Conservation (phyloP, 2,113 vertebrate species). For the Actenoides lindsayi region DNA sequence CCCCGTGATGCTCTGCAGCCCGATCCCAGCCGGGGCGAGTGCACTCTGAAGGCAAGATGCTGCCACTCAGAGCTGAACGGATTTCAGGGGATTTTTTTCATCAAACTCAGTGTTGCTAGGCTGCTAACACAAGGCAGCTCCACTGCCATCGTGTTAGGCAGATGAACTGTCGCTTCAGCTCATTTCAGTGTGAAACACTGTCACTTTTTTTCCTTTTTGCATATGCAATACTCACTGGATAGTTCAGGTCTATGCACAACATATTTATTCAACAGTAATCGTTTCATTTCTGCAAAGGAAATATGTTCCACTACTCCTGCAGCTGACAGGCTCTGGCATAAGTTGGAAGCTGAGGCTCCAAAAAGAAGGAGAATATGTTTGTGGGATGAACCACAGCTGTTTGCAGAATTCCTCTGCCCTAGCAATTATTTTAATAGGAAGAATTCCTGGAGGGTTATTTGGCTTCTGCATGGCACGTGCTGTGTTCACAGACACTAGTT, state of each 20-base stretch:
- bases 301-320: slow-evolving; percentile 2
- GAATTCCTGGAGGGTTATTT: slow-evolving; percentile 45
- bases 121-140: slow-evolving; percentile 15
- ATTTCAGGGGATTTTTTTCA: background rate
- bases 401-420: slow-evolving; percentile 45
- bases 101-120: background rate
- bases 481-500: background rate
- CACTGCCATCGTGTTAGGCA: background rate
- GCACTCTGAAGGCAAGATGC: fast-evolving
- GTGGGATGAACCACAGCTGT: slow-evolving; percentile 48
- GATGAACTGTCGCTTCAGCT: background rate
- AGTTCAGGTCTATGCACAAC: slow-evolving; percentile 21
- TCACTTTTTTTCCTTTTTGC: background rate
- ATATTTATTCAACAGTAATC: slow-evolving; percentile 36
- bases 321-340: slow-evolving; percentile 49
- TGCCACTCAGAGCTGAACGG: background rate
- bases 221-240: background rate
- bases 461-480: fast-evolving
- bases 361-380: slow-evolving; percentile 41
- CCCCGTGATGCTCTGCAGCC: fast-evolving
- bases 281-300: slow-evolving; percentile 34
- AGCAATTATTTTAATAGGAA: slow-evolving; percentile 42
- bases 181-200: background rate
- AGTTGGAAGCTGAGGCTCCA: slow-evolving; percentile 19
- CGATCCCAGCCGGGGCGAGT: fast-evolving